A percentile compares a stretch with the other conserved stretches of the same genome.
Conservation (phyloP, 35 echinoderm and acorn worm species). For the Heliocidaris erythrogramma region DNA sequence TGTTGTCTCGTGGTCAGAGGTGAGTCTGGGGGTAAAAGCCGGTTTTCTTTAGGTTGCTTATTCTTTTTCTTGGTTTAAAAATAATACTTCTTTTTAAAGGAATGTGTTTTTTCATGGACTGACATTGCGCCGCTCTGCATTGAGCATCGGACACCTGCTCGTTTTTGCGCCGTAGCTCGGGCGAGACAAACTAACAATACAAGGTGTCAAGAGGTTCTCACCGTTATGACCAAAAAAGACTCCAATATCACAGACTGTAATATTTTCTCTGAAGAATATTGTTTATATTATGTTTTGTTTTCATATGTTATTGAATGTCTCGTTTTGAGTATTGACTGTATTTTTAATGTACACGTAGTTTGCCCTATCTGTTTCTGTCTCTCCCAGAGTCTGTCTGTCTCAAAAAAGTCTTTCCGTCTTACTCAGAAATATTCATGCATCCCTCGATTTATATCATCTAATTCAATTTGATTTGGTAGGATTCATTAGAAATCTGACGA, state of each 20-base stretch:
- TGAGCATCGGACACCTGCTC: constrained; percentile 20
- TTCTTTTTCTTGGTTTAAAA: not conserved
- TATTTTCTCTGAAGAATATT: not conserved
- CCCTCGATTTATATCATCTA: too few species aligned
- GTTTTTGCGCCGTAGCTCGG: constrained; percentile 29
- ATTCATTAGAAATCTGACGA: too few species aligned
- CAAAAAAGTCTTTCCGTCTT: not conserved
- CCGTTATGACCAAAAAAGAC: not conserved
- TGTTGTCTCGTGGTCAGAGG: constrained; percentile 20
- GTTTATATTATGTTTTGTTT: not conserved
- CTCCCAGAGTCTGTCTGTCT: not conserved
- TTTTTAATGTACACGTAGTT: not conserved
- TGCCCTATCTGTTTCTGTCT: not conserved
- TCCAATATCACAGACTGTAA: not conserved
- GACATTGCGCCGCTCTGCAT: not conserved
- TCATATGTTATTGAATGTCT: not conserved
- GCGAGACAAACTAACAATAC: constrained; percentile 21
- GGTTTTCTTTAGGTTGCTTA: not conserved
- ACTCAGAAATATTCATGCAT: too few species aligned
- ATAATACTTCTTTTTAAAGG: not conserved
- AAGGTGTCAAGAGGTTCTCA: constrained; percentile 13
- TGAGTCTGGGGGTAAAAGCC: not conserved
- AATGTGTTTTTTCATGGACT: not conserved
- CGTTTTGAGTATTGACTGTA: not conserved
- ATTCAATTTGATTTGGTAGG: too few species aligned